Evolutionary conservation across 2,113 vertebrate genomes (phyloP), one percentile per base, ranked within the genome.

Genomic region (Catagonus wagneri): DNA sequence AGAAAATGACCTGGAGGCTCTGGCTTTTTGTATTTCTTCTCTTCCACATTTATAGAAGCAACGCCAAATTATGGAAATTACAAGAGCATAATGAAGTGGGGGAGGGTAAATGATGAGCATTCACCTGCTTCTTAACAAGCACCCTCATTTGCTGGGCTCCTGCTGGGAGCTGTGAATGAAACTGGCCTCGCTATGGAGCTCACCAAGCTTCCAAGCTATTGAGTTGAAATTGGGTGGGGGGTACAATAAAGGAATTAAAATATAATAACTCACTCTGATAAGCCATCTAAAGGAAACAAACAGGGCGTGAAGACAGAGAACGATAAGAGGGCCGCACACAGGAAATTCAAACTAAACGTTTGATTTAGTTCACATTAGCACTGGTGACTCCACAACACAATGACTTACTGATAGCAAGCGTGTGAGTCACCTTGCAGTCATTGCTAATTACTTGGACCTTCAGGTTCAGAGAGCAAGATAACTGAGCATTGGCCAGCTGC

Each of bases 281-380:
- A 89, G 19, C 14, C 23, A 79, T 32, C 44, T 63, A 85, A 91
- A 95, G 44, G 63, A 95, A 96, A 92, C 15, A 96, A 84, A 92
- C 25, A 80, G 20, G 0, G 2, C 68, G 11, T 29, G 27, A 44
- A 78, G 20, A 83, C 0, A 68, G 27, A 79, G 71, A 90, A 60
- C 13, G 89, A 86, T 32, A 61, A 54, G 9, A 3, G 16, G 29
- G 20, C 22, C 14, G 58, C 54, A 83, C 15, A 66, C 5, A 19
- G 29, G 39, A 69, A 69, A 60, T 8, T 78, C 36, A 23, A 2
- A 44, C 44, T 44, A 44, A 54, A 15, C 32, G 34, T 69, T 74
- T 72, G 89, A 61, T 34, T 83, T 75, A 83, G 50, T 60, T 92
- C 75, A 83, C 44, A 86, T 39, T 81, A 75, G 74, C 20, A 75